Conservation (phyloP, 2,888 invertebrate species). For the Xestia rhomboidea region DNA sequence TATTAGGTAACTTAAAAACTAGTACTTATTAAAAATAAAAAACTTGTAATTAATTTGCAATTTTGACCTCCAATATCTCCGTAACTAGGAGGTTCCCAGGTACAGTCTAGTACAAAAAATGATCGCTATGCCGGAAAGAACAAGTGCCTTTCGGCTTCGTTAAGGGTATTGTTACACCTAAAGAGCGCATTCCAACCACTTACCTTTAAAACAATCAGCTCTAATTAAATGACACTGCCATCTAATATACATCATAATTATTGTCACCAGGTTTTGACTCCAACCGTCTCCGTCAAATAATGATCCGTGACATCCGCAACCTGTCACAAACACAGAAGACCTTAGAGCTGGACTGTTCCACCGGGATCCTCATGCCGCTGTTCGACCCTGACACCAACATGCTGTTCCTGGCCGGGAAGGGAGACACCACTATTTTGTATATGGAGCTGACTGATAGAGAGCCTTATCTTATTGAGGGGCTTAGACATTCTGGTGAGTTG, state of each 20-base stretch:
- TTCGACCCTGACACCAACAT: conserved; percentile 98
- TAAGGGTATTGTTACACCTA: no score
- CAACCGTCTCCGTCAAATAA: conserved; percentile 96
- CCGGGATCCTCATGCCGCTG: conserved; percentile 97
- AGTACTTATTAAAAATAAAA: no score
- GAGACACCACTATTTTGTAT: conserved; percentile 97
- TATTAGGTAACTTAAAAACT: no score
- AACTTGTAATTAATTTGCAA: no score
- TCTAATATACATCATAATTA: not conserved
- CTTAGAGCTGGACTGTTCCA: conserved; percentile 95
- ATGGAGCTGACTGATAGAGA: conserved; percentile 97
- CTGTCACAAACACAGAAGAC: conserved; percentile 94
- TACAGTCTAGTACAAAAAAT: no score
- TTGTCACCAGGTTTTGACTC: conserved; percentile 93
- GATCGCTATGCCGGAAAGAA: no score
- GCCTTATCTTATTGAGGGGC: conserved; percentile 96
- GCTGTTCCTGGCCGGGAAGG: conserved; percentile 98
- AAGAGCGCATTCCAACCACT: not conserved
- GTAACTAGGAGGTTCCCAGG: no score
- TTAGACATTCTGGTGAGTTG: conserved; percentile 93
- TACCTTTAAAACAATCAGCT: not conserved
- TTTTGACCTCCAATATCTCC: no score
- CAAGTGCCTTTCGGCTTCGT: no score
- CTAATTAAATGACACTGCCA: not conserved
- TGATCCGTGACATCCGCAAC: conserved; percentile 96